Conservation (phyloP, 2,888 invertebrate species). For the Belgica antarctica region DNA sequence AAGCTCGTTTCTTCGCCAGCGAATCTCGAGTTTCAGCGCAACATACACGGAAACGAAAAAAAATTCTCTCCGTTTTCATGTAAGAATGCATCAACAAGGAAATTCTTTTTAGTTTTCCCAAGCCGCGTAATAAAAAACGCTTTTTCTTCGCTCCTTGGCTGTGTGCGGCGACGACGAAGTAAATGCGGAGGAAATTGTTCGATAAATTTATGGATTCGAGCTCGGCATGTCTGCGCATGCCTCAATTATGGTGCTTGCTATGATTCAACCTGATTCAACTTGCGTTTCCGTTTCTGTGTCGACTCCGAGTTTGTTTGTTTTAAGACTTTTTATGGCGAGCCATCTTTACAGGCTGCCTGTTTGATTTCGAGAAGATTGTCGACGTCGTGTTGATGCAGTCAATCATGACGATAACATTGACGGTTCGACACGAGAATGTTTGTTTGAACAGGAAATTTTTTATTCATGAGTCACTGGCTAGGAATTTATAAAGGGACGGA, state of each 20-base stretch:
- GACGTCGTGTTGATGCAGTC: too few species aligned
- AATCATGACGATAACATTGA: too few species aligned
- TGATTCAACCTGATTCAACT: constrained; percentile 28
- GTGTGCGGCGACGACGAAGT: constrained; percentile 21
- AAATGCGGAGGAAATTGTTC: constrained; percentile 28
- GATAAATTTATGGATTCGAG: neutral
- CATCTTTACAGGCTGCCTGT: too few species aligned
- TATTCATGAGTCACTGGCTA: too few species aligned
- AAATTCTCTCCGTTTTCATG: neutral
- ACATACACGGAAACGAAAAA: neutral
- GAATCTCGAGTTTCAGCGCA: neutral
- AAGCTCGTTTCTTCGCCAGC: neutral
- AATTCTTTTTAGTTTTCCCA: constrained; percentile 1
- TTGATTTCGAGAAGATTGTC: neutral
- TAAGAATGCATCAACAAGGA: constrained; percentile 14
- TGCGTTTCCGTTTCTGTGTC: constrained; percentile 4
- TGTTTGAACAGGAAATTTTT: too few species aligned
- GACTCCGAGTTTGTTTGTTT: too few species aligned
- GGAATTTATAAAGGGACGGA: too few species aligned
- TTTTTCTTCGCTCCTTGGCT: neutral
- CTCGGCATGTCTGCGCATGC: neutral
- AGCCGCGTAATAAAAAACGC: neutral
- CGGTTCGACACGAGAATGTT: too few species aligned
- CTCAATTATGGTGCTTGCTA: neutral
- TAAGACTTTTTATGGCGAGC: too few species aligned